These are phyloP conservation scores for Prionailurus bengalensis DNA, from an alignment of 2,113 vertebrate species.

Conservation along the genomic window DNA sequence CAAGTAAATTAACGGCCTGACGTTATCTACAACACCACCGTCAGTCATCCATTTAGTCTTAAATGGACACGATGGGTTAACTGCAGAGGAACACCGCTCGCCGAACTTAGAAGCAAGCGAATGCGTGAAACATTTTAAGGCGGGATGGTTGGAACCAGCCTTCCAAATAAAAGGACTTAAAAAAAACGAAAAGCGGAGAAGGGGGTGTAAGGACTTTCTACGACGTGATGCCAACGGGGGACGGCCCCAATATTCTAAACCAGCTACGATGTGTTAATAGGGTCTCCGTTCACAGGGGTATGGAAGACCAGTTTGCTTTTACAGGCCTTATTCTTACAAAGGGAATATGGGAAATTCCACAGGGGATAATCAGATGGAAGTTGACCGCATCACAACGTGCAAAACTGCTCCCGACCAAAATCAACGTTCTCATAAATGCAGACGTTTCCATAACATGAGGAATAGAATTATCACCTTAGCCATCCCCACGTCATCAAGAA, in stretches of 20 bases:
- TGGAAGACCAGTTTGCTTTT: not conserved
- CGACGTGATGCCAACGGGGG: not conserved
- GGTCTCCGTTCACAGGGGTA: not conserved
- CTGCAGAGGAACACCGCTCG: not conserved
- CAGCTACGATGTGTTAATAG: not conserved
- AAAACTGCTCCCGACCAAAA: not conserved
- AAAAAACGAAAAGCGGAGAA: accelerated
- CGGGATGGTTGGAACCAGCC: no score
- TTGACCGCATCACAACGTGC: not conserved
- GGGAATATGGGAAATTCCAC: accelerated
- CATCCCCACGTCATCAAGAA: not conserved
- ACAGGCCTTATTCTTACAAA: not conserved
- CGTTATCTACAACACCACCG: accelerated
- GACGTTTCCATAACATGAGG: accelerated
- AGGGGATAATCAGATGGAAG: not conserved
- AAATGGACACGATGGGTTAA: no score
- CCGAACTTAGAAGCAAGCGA: accelerated
- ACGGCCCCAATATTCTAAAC: accelerated
- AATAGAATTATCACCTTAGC: no score
- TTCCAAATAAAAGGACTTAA: not conserved
- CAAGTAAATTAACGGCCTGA: not conserved
- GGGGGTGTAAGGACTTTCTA: no score
- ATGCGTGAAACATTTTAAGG: not conserved
- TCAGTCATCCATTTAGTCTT: no score
- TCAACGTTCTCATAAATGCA: not conserved